Percentiles rank a stretch among this genome's conserved stretches.
phyloP scores from a whole-genome alignment of 2,113 vertebrate species.

The Forbesichthys agassizii region DNA sequence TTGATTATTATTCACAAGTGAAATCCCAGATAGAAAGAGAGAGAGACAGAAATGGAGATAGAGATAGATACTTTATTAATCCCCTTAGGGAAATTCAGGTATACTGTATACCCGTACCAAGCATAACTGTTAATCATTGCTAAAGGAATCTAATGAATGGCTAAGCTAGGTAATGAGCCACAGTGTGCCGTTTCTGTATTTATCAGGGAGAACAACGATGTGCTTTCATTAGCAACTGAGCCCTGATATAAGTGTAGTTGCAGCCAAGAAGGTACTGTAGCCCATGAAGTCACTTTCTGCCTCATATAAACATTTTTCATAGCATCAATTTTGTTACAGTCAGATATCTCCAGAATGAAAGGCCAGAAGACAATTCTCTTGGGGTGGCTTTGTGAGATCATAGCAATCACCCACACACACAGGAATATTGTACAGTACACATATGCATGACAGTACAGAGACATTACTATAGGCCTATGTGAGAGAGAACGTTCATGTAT shows the following conservation, averaged over 20 bases:
- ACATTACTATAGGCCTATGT: no score
- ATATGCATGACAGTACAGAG: no score
- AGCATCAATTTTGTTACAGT: background rate
- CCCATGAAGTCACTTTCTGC: background rate
- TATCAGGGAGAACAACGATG: conserved; percentile 56
- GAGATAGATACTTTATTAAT: background rate
- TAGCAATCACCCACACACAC: no score
- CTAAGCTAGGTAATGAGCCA: conserved; percentile 30
- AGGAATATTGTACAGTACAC: no score
- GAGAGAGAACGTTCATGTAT: no score
- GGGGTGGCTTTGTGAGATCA: no score
- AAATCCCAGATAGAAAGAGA: no score
- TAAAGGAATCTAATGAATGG: conserved; percentile 40
- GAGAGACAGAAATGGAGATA: no score
- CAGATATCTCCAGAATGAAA: no score
- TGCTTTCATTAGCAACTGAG: conserved; percentile 43
- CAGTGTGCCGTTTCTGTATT: conserved; percentile 14
- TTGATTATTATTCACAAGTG: background rate
- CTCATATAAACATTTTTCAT: background rate
- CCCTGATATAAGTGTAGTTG: no score
- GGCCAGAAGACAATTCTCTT: no score
- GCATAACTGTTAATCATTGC: conserved; percentile 43
- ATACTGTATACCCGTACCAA: background rate
- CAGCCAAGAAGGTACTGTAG: background rate
- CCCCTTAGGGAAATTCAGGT: background rate